Evolutionary conservation across 1,140 invertebrate species (phyloP).

Genomic region (Neotoxoptera formosana): DNA sequence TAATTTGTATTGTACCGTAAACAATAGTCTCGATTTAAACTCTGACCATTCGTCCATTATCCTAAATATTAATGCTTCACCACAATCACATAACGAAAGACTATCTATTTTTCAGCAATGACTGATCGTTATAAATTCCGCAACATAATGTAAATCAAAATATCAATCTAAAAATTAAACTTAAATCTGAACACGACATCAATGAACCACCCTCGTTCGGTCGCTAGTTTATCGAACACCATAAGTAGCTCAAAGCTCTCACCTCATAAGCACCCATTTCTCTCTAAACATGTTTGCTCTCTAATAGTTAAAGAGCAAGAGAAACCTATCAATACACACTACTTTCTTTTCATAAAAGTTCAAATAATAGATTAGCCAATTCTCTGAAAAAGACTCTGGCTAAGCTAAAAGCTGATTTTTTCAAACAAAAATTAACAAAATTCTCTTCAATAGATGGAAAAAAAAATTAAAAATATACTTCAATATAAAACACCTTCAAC

Average conservation of each 20-base stretch:
- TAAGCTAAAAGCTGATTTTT: too few species aligned
- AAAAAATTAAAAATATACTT: too few species aligned
- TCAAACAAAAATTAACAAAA: too few species aligned
- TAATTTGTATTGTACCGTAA: neutral
- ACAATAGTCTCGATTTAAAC: neutral
- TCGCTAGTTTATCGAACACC: neutral
- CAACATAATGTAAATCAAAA: neutral
- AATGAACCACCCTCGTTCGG: neutral
- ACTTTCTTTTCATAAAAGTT: too few species aligned
- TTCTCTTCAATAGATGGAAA: too few species aligned
- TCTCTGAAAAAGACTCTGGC: too few species aligned
- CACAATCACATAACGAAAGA: neutral
- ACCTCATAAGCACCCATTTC: neutral
- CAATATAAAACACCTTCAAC: too few species aligned
- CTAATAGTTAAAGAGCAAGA: too few species aligned
- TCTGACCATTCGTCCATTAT: neutral
- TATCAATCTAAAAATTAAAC: neutral
- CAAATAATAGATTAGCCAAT: too few species aligned
- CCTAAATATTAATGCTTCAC: neutral
- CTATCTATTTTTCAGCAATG: neutral
- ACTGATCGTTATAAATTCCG: conserved; percentile 13
- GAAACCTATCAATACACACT: too few species aligned
- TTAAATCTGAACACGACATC: neutral
- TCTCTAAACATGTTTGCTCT: too few species aligned
- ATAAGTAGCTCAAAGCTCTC: neutral